Percentiles rank a stretch among this genome's conserved stretches.
Evolutionary conservation across 2,113 vertebrate species (phyloP).

Genomic region (Dromas ardeola): DNA sequence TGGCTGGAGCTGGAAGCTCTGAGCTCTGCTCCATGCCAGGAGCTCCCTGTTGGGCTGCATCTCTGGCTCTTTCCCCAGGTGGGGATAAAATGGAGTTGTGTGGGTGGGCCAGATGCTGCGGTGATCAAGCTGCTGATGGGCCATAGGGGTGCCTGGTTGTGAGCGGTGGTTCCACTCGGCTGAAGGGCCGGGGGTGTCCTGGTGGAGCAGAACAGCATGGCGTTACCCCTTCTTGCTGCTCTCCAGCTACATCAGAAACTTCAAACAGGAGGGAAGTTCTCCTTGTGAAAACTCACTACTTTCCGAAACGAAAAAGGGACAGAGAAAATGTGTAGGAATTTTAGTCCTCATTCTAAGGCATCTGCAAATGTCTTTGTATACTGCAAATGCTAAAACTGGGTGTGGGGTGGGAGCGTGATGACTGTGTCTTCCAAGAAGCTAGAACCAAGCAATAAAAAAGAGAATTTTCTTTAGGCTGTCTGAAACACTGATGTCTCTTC

Average conservation of each 20-base stretch:
- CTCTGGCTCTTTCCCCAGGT: background rate
- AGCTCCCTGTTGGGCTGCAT: background rate
- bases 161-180: background rate
- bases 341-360: background rate
- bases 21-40: background rate
- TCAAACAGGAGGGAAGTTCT: background rate
- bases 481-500: background rate
- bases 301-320: background rate
- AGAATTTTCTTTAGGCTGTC: background rate
- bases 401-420: background rate
- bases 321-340: background rate
- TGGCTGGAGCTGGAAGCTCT: background rate
- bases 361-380: background rate
- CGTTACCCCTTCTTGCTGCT: background rate
- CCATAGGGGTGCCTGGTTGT: accelerated
- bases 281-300: background rate
- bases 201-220: background rate
- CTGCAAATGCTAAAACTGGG: background rate
- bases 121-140: background rate
- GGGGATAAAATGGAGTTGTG: background rate
- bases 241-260: background rate
- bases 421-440: background rate
- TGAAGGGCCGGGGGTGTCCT: background rate
- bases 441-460: background rate
- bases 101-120: background rate